Percentiles rank a stretch among this genome's conserved stretches.
Evolutionary conservation across 2,797 vertebrate species (phyloP).

Genomic region (Erithacus rubecula): DNA sequence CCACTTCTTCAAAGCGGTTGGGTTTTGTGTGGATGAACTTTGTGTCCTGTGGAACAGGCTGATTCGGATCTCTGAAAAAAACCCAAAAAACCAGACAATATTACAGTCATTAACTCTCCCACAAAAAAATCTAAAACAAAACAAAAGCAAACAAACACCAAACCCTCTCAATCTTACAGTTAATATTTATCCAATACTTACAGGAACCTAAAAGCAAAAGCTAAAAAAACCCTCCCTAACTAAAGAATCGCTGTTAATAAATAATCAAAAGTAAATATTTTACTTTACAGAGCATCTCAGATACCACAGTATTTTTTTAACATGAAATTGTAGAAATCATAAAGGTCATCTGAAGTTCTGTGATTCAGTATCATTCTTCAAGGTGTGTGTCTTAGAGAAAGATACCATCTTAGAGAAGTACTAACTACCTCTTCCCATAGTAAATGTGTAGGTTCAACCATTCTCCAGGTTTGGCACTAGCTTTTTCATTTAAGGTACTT

Average conservation of each 20-base stretch:
- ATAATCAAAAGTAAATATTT: background rate
- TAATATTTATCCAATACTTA: background rate
- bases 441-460: background rate
- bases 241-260: background rate
- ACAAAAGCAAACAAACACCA: rapidly evolving
- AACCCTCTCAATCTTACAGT: rapidly evolving
- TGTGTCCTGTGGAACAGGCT: conserved; percentile 95
- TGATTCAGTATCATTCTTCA: background rate
- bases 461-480: background rate
- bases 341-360: background rate
- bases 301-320: background rate
- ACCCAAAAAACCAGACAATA: background rate
- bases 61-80: conserved; percentile 88
- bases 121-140: background rate
- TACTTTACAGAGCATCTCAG: background rate
- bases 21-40: conserved; percentile 98
- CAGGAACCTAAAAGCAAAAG: background rate
- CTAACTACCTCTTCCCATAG: background rate
- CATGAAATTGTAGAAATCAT: background rate
- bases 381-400: background rate
- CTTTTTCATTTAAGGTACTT: background rate
- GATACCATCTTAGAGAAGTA: background rate
- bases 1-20: conserved; percentile 96
- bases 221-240: background rate
- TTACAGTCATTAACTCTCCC: background rate